Percentiles rank a stretch among this genome's conserved stretches.
Evolutionary conservation across 53 echinoderm and acorn worm genomes (phyloP).

Genomic region (Actinopyga echinites): DNA sequence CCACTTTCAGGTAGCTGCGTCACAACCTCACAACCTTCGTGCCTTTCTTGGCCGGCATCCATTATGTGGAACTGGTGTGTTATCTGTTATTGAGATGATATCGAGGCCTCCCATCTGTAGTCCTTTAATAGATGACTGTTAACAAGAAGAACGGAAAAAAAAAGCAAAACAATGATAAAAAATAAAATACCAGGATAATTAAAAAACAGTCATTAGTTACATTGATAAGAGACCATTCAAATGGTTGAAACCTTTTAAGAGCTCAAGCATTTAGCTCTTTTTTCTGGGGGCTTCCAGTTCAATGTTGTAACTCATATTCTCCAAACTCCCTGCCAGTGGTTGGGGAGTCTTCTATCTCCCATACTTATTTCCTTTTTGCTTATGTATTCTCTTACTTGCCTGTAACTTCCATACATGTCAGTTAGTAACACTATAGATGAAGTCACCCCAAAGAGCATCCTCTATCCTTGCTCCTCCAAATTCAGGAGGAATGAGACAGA

Average conservation of each 20-base stretch:
- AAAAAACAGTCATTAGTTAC: not conserved
- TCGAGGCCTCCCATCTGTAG: conserved; percentile 96
- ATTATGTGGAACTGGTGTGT: conserved; percentile 85
- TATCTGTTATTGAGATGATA: conserved; percentile 92
- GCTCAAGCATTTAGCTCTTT: too few relatives aligned
- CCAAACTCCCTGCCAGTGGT: not conserved
- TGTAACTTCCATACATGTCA: too few relatives aligned
- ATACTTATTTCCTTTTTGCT: not conserved
- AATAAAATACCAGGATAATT: not conserved
- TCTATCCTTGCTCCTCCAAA: too few relatives aligned
- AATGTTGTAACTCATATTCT: too few relatives aligned
- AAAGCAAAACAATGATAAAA: not conserved
- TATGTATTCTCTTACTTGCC: too few relatives aligned
- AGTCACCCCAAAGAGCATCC: too few relatives aligned
- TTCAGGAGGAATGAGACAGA: too few relatives aligned
- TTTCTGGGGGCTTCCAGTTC: too few relatives aligned
- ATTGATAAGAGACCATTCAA: not conserved
- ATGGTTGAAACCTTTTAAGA: not conserved
- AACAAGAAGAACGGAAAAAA: conserved; percentile 1
- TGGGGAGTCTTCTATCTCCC: not conserved
- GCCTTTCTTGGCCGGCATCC: conserved; percentile 88
- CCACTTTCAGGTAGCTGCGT: too few relatives aligned
- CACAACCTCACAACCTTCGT: conserved; percentile 63
- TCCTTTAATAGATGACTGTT: conserved; percentile 87
- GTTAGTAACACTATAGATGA: too few relatives aligned